Conservation (phyloP, 2,888 invertebrate genomes). For the Fragum sueziense region DNA sequence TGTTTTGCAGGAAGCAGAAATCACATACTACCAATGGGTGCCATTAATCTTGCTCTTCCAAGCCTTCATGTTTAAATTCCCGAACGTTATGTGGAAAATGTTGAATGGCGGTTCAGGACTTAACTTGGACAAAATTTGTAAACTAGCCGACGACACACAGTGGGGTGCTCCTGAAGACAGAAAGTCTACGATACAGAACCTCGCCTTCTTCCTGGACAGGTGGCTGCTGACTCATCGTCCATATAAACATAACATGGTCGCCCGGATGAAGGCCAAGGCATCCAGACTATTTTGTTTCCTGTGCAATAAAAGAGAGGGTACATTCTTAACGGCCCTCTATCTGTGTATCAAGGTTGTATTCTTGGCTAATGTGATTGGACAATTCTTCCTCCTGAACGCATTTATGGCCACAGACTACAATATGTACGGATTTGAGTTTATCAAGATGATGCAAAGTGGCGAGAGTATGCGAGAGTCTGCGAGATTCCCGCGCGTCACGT, state of each 20-base stretch:
- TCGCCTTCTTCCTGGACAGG: conserved; percentile 74
- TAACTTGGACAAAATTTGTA: conserved; percentile 71
- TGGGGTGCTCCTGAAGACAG: conserved; percentile 75
- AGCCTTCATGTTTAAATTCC: conserved; percentile 77
- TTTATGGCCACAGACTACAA: conserved; percentile 77
- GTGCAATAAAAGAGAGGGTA: conserved; percentile 76
- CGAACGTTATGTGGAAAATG: conserved; percentile 76
- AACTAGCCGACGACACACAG: conserved; percentile 74
- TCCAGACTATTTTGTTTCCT: conserved; percentile 71
- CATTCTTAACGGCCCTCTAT: conserved; percentile 74
- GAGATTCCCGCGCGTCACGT: conserved; percentile 72
- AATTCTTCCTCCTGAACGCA: conserved; percentile 77
- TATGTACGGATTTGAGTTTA: conserved; percentile 74
- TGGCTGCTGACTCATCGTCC: conserved; percentile 75
- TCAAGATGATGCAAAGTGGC: conserved; percentile 56
- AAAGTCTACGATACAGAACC: conserved; percentile 71
- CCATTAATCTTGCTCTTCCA: conserved; percentile 75
- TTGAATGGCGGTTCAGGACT: conserved; percentile 74
- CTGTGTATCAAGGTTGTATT: conserved; percentile 73
- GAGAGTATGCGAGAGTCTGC: conserved; percentile 64
- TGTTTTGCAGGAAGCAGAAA: conserved; percentile 65
- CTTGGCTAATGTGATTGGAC: conserved; percentile 72
- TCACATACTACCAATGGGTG: conserved; percentile 79
- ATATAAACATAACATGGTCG: conserved; percentile 72
- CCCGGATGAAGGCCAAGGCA: conserved; percentile 69